phyloP scores from a whole-genome alignment of 2,888 invertebrate species.

The Oscheius sp. region DNA sequence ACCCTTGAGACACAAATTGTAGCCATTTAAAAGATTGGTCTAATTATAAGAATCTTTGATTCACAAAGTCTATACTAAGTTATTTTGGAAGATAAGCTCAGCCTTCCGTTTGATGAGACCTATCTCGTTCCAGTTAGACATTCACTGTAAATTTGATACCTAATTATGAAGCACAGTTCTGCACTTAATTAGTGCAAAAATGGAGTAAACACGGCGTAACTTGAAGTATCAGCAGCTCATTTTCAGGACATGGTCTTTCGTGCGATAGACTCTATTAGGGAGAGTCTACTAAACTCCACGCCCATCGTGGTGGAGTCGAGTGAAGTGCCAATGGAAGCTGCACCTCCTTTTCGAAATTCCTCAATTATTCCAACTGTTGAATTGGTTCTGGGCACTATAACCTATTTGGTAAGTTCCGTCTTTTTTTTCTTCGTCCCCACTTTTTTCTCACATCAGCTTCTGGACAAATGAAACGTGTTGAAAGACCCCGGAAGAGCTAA shows the following conservation, averaged over 20 bases:
- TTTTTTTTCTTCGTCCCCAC: constrained; percentile 3
- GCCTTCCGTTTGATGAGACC: too few species aligned
- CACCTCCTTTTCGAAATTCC: not conserved
- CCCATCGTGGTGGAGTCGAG: constrained; percentile 13
- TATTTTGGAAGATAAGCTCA: too few species aligned
- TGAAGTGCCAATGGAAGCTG: not conserved
- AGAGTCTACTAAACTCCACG: constrained; percentile 50
- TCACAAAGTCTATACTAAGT: too few species aligned
- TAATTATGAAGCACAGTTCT: constrained; percentile 3
- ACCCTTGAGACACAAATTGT: too few species aligned
- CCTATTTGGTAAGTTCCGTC: constrained; percentile 78
- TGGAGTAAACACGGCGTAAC: not conserved
- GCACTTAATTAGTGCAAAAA: not conserved
- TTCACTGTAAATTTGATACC: constrained; percentile 20
- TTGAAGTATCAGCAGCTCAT: not conserved
- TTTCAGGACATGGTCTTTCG: constrained; percentile 55
- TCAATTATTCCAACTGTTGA: constrained; percentile 60
- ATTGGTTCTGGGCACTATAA: constrained; percentile 75
- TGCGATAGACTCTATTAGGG: constrained; percentile 52
- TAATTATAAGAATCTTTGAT: too few species aligned
- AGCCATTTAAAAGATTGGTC: too few species aligned
- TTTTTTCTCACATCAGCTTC: not conserved
- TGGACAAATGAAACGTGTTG: not conserved
- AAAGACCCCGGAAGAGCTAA: constrained; percentile 4
- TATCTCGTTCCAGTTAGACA: too few species aligned